Conservation (phyloP, 2,888 invertebrate genomes). For the Dione juno region DNA sequence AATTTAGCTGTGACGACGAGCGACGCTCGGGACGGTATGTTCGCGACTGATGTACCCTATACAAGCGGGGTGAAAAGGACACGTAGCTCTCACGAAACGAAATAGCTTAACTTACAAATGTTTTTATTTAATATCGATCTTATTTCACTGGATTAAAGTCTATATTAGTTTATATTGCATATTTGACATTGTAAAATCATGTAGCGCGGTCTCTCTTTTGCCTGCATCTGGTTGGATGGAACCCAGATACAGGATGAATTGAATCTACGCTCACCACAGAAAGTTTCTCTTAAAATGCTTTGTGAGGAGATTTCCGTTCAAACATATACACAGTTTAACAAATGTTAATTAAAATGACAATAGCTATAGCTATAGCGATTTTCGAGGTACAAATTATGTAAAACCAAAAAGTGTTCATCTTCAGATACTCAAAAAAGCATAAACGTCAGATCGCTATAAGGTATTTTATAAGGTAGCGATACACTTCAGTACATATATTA, state of each 20-base stretch:
- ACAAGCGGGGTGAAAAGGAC: constrained; percentile 79
- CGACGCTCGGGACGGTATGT: constrained; percentile 73
- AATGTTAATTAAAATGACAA: background rate
- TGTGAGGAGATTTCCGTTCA: constrained; percentile 52
- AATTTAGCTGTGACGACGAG: constrained; percentile 60
- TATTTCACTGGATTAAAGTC: constrained; percentile 36
- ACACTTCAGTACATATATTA: background rate
- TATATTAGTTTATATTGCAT: constrained; percentile 46
- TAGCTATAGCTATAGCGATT: background rate
- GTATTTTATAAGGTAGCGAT: too few species aligned
- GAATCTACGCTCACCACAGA: constrained; percentile 69
- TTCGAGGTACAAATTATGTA: constrained; percentile 8
- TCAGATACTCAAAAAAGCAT: too few species aligned
- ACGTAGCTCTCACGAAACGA: constrained; percentile 52
- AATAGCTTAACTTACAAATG: constrained; percentile 55
- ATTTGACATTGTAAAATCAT: constrained; percentile 71
- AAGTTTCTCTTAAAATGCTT: constrained; percentile 56
- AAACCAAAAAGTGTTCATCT: too few species aligned
- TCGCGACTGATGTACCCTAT: constrained; percentile 76
- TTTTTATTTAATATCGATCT: constrained; percentile 46
- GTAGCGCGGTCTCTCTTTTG: constrained; percentile 66
- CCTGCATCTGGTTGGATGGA: constrained; percentile 75
- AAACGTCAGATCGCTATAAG: too few species aligned
- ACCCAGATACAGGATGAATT: constrained; percentile 78
- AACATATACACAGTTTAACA: constrained; percentile 26